Percentiles rank a stretch among this genome's conserved stretches.
Conservation (phyloP, 1,140 invertebrate genomes). For the Portunus trituberculatus region DNA sequence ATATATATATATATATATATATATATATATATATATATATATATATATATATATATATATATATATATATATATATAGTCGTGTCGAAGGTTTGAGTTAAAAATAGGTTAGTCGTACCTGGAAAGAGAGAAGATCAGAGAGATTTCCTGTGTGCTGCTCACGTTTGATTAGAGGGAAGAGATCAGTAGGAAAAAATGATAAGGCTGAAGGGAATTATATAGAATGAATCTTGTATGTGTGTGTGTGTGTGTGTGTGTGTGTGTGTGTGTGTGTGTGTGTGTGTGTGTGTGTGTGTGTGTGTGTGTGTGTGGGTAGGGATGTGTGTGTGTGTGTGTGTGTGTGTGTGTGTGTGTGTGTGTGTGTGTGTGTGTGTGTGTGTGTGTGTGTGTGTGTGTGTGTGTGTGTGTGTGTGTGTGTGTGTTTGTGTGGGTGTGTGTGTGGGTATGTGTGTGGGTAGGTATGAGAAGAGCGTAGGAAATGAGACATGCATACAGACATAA, state of each 20-base stretch:
- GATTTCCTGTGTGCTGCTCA: not conserved
- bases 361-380: not conserved
- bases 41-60: not conserved
- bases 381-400: not conserved
- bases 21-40: not conserved
- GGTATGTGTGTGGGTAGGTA: not conserved
- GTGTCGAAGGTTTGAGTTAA: not conserved
- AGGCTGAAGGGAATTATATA: not conserved
- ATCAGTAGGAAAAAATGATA: not conserved
- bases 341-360: not conserved
- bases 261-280: not conserved
- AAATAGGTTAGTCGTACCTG: not conserved
- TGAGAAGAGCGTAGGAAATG: not conserved
- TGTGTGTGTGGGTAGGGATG: not conserved
- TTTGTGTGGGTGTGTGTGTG: no score
- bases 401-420: not conserved
- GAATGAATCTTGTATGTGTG: not conserved
- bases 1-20: not conserved
- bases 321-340: not conserved
- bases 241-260: not conserved
- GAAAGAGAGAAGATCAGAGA: not conserved
- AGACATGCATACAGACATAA: not conserved
- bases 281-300: not conserved
- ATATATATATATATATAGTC: not conserved
- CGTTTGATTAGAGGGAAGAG: not conserved